Evolutionary conservation across 2,113 vertebrate species (phyloP), one percentile per base, ranked within the genome.

Genomic region (Thalassoma bifasciatum): DNA sequence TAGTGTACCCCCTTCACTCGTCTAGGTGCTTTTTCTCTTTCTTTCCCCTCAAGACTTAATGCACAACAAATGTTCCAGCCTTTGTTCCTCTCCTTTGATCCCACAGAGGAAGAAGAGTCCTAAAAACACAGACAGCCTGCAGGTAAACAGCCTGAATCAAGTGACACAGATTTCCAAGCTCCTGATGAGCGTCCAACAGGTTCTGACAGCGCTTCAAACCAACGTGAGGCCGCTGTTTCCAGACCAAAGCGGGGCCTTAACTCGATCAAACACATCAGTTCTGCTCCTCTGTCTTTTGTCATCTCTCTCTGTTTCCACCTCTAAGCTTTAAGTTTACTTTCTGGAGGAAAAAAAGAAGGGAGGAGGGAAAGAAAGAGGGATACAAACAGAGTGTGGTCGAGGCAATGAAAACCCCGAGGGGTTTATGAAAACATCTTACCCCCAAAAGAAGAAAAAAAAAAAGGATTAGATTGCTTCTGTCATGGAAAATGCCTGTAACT

Each of bases 1-100:
- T 97, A 96, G 94, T 21, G 81, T 77, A 76, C 66, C 69, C 75
- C 77, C 72, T 51, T 80, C 77, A 49, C 68, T 82, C 81, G 21
- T 46, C 69, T 75, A 89, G 86, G 87, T 89, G 89, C 82, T 67
- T 81, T 66, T 64, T 57, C 80, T 80, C 78, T 67, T 72, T 75
- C 63, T 47, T 46, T 59, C 74, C 61, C 56, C 72, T 54, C 24
- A 59, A 85, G 72, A 77, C 81, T 86, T 90, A 91, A 91, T 90
- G 84, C 69, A 17, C 88, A 89, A 89, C 91, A 92, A 90, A 91
- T 92, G 88, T 88, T 86, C 8, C 3, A 42, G 53, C 59, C 77
- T 84, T 76, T 76, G 81, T 76, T 75, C 73, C 62, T 83, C 19
- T 50, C 34, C 82, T 69, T 72, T 72, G 65, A 75, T 68, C 69